A percentile compares a stretch with the other conserved stretches of the same genome.
phyloP scores from a whole-genome alignment of 1,140 invertebrate species.

The Megalopta genalis region DNA sequence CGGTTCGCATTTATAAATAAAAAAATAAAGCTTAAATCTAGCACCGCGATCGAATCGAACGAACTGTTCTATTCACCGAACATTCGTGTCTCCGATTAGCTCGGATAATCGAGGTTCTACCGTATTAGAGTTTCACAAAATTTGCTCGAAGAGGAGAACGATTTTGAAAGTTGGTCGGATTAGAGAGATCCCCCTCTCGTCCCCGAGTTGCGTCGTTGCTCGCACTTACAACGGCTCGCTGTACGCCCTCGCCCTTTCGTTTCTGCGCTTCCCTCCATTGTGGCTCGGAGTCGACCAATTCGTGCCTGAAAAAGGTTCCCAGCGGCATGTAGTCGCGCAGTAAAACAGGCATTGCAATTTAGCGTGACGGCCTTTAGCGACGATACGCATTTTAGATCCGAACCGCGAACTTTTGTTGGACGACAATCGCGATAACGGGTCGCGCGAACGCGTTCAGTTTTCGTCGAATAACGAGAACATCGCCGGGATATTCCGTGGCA shows the following conservation, averaged over 20 bases:
- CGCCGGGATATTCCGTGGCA: constrained; percentile 9
- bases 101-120: no score
- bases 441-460: background rate
- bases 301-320: constrained; percentile 75
- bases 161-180: no score
- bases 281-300: constrained; percentile 91
- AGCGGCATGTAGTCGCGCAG: background rate
- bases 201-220: constrained; percentile 32
- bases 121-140: no score
- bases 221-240: constrained; percentile 77
- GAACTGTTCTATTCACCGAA: no score
- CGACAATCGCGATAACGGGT: background rate
- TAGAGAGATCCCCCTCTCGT: constrained; percentile 2
- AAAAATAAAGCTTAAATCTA: no score
- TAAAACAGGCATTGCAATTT: background rate
- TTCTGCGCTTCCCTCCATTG: constrained; percentile 93
- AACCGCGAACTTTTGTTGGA: background rate
- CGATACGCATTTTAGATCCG: background rate
- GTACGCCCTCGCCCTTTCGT: constrained; percentile 83
- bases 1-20: no score
- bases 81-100: no score
- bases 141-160: no score
- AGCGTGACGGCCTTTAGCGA: background rate
- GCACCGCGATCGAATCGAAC: no score
- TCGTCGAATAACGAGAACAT: constrained; percentile 19